phyloP scores from a whole-genome alignment of 2,113 vertebrate genomes.

The Hydrolagus affinis region DNA sequence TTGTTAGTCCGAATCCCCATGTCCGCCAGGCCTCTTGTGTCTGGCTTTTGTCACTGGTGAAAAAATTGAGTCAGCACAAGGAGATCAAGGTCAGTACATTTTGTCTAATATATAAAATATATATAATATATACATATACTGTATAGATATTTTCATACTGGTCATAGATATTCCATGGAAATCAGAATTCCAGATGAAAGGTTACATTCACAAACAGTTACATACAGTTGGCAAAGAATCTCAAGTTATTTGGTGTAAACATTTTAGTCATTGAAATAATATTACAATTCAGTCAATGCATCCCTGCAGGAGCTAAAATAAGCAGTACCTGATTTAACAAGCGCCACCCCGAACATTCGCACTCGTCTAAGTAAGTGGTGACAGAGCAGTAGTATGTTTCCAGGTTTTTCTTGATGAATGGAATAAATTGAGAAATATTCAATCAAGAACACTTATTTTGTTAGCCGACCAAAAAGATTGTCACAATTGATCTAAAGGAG shows the following conservation, averaged over 20 bases:
- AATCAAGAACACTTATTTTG: too few relatives aligned
- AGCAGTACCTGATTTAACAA: too few relatives aligned
- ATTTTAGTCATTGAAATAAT: neutral
- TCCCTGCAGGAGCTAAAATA: neutral
- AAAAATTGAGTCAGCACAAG: constrained; percentile 77
- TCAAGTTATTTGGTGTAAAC: neutral
- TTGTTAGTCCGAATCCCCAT: constrained; percentile 82
- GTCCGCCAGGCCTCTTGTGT: constrained; percentile 88
- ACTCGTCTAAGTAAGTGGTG: too few relatives aligned
- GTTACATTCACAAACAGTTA: neutral
- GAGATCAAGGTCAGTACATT: constrained; percentile 72
- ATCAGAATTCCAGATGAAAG: neutral
- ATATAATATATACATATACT: too few relatives aligned
- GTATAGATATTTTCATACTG: too few relatives aligned
- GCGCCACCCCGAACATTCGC: too few relatives aligned
- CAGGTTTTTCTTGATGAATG: too few relatives aligned
- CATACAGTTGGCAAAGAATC: neutral
- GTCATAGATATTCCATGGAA: neutral
- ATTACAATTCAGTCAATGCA: neutral
- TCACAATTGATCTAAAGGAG: too few relatives aligned
- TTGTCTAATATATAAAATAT: neutral
- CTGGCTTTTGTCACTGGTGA: constrained; percentile 91
- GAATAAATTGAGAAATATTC: too few relatives aligned
- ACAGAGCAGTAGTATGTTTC: too few relatives aligned
- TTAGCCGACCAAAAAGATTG: too few relatives aligned